These are phyloP conservation scores for Euura saliciscinereae DNA, from an alignment of 1,140 invertebrate species.

Conservation along the genomic window DNA sequence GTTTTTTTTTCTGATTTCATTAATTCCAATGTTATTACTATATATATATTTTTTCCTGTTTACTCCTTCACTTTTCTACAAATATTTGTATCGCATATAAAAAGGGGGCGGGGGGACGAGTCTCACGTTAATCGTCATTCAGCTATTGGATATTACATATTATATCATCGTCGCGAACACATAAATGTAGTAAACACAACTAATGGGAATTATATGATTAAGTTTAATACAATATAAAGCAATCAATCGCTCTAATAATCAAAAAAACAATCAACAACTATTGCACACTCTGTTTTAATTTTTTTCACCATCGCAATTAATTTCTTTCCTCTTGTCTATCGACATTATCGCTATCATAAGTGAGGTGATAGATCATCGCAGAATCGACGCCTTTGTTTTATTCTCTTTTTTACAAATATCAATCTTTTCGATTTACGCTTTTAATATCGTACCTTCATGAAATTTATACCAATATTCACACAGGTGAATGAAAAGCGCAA, in stretches of 20 bases:
- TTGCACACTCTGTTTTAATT: neutral
- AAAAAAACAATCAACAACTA: neutral
- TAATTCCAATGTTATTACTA: too few relatives aligned
- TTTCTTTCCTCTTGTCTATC: neutral
- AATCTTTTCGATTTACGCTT: too few relatives aligned
- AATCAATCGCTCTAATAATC: neutral
- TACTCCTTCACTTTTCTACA: conserved; percentile 22
- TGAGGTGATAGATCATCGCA: neutral
- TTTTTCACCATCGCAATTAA: neutral
- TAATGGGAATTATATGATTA: too few relatives aligned
- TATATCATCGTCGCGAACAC: neutral
- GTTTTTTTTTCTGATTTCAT: too few relatives aligned
- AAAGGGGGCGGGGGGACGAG: conserved; percentile 23
- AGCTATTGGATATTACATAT: conserved; percentile 29
- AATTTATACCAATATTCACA: neutral
- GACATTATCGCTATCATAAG: neutral
- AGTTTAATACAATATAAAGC: too few relatives aligned
- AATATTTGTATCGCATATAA: conserved; percentile 33
- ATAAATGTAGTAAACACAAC: too few relatives aligned
- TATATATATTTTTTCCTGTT: neutral
- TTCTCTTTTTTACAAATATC: too few relatives aligned
- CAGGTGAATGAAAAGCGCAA: neutral
- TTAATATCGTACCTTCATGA: too few relatives aligned
- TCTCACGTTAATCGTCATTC: conserved; percentile 29
- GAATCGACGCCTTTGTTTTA: neutral